A percentile compares a stretch with the other conserved stretches of the same genome.
These are phyloP conservation scores for Carassius gibelio DNA, from an alignment of 2,113 vertebrate species.

Conservation along the genomic window DNA sequence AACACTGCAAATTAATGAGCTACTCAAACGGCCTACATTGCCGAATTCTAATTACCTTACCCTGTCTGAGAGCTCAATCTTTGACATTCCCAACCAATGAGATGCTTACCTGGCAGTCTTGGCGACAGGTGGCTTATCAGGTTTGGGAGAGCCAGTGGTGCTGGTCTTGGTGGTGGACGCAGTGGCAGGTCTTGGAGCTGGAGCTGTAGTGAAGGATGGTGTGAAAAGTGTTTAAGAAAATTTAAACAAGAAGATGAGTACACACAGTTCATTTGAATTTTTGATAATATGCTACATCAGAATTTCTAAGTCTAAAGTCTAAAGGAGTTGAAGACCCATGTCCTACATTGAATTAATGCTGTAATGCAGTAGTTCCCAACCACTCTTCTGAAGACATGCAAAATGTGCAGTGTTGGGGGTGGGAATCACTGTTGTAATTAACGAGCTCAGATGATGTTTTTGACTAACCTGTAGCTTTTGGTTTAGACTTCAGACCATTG, in stretches of 20 bases:
- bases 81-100: slow-evolving; percentile 38
- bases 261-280: not conserved
- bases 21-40: not conserved
- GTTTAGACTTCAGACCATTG: slow-evolving; percentile 69
- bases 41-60: slow-evolving; percentile 7
- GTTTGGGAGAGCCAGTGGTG: slow-evolving; percentile 57
- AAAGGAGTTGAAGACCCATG: not conserved
- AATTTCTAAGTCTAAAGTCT: not conserved
- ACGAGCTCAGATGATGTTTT: not conserved
- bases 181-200: slow-evolving; percentile 64
- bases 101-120: slow-evolving; percentile 76
- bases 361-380: not conserved
- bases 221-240: slow-evolving; percentile 9
- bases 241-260: slow-evolving; percentile 9
- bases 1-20: not conserved
- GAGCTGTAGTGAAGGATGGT: slow-evolving; percentile 40
- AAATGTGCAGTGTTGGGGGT: too few species aligned
- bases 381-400: too few species aligned
- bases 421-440: not conserved
- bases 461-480: slow-evolving; percentile 70
- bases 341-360: not conserved
- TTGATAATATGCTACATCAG: not conserved
- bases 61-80: not conserved
- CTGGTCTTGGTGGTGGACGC: slow-evolving; percentile 62
- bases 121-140: slow-evolving; percentile 66